Evolutionary conservation across 2,797 vertebrate species (phyloP), one percentile per base, ranked within the genome.

Genomic region (Artibeus jamaicensis): DNA sequence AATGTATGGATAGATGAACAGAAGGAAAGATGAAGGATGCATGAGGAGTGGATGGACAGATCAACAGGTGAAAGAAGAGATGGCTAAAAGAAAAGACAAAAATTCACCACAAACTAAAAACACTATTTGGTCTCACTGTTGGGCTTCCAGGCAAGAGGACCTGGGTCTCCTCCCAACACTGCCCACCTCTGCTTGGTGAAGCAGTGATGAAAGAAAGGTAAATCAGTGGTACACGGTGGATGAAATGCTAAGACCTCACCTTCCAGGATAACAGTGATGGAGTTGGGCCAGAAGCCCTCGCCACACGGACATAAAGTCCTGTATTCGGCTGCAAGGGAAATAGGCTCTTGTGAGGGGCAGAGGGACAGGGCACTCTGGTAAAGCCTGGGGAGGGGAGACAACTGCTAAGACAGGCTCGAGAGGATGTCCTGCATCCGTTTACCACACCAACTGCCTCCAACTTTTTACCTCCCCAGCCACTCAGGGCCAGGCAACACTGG

Each of bases 301-400:
- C 99, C 99, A 92, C 99, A 99, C 0, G 99, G 99, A 97, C 99
- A 99, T 82, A 99, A 96, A 57, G 99, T 99, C 98, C 99, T 99
- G 98, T 99, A 99, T 95, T 99, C 99, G 0, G 99, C 99, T 99
- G 97, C 19, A 96, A 65, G 24, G 95, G 26, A 97, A 96, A 93
- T 6, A 26, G 79, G 32, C 67, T 57, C 11, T n/a, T 42, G 9
- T 92, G 65, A 82, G 55, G 32, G 77, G 24, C 46, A 16, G 2
- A 29, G 55, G 44, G 18, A 11, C 11, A 15, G n/a, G 8, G 14
- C 9, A 32, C 24, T 10, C 19, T 34, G 59, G n/a, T 42, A 73
- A 46, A 79, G 34, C 26, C 59, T 10, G 68, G 32, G 12, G 8
- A 42, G 6, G 8, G 12, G 57, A 34, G 5, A 44, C 44, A 39